Evolutionary conservation across 2,797 vertebrate species (phyloP).

Genomic region (Danio choprae): DNA sequence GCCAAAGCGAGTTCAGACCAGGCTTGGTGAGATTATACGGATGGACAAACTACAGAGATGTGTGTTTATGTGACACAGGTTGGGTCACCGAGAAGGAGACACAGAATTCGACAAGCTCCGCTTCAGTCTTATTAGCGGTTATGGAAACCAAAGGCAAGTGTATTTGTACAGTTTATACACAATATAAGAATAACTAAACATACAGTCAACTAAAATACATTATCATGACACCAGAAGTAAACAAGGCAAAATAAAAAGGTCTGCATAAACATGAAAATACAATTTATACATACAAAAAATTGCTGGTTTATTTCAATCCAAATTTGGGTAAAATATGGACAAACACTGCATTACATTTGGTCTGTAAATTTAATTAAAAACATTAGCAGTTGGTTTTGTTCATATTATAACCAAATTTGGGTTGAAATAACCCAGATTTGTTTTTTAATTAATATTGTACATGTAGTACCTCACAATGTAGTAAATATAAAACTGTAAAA

Average conservation of each 20-base stretch:
- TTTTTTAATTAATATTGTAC: too few species aligned
- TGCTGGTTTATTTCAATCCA: too few species aligned
- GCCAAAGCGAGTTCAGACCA: constrained; percentile 32
- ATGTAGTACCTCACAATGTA: too few species aligned
- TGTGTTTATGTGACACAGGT: constrained; percentile 26
- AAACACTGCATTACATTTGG: too few species aligned
- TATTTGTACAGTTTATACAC: neutral
- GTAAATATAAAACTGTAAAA: too few species aligned
- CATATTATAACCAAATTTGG: too few species aligned
- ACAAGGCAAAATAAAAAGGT: neutral
- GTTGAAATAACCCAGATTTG: too few species aligned
- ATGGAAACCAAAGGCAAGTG: neutral
- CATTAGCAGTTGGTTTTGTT: too few species aligned
- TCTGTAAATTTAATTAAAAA: too few species aligned
- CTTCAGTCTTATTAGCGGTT: neutral
- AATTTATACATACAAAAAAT: too few species aligned
- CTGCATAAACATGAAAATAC: too few species aligned
- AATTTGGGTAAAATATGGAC: too few species aligned
- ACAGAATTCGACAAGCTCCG: neutral
- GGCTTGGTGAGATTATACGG: constrained; percentile 31
- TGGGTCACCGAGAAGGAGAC: neutral
- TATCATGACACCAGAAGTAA: neutral
- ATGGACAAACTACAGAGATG: constrained; percentile 36
- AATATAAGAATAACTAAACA: neutral
- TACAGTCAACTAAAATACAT: neutral